phyloP scores from a whole-genome alignment of 2,113 vertebrate species.

The Silurus glanis region DNA sequence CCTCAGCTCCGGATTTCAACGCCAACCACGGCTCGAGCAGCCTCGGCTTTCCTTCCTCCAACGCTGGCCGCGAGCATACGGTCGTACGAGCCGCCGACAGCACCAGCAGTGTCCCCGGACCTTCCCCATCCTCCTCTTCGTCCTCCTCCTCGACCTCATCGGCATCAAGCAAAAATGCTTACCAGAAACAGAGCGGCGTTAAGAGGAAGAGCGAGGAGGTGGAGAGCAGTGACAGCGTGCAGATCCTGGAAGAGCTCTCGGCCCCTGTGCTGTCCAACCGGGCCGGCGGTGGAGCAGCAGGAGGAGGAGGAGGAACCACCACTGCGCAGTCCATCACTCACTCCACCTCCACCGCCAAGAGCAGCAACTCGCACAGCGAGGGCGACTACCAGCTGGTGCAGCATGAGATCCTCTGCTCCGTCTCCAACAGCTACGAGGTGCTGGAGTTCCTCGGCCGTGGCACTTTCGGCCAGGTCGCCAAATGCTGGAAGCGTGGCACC shows the following conservation, averaged over 20 bases:
- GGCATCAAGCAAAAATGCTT: conserved; percentile 79
- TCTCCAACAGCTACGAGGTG: conserved; percentile 97
- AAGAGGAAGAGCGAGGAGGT: conserved; percentile 98
- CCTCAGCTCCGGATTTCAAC: conserved; percentile 81
- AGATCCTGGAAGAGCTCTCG: conserved; percentile 97
- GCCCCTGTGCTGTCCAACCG: conserved; percentile 94
- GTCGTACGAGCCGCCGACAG: conserved; percentile 95
- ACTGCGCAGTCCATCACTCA: conserved; percentile 78
- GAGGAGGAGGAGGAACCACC: conserved; percentile 84
- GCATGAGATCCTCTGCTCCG: conserved; percentile 96
- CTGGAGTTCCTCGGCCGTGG: conserved; percentile 95
- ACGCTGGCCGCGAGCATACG: conserved; percentile 84
- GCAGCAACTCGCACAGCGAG: conserved; percentile 92
- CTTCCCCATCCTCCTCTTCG: conserved; percentile 69
- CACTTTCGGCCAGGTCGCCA: conserved; percentile 95
- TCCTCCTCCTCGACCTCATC: conserved; percentile 60
- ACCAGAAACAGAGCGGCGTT: conserved; percentile 91
- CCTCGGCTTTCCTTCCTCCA: conserved; percentile 75
- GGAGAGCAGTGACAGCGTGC: conserved; percentile 97
- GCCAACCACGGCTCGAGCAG: conserved; percentile 78
- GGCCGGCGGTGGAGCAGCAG: conserved; percentile 73
- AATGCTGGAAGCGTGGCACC: conserved; percentile 97
- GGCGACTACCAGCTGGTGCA: conserved; percentile 98
- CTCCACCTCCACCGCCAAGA: conserved; percentile 90
- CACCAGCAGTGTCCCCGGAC: conserved; percentile 81